These are phyloP conservation scores for Andrena cerasifolii DNA, from an alignment of 1,140 invertebrate species.

Conservation along the genomic window DNA sequence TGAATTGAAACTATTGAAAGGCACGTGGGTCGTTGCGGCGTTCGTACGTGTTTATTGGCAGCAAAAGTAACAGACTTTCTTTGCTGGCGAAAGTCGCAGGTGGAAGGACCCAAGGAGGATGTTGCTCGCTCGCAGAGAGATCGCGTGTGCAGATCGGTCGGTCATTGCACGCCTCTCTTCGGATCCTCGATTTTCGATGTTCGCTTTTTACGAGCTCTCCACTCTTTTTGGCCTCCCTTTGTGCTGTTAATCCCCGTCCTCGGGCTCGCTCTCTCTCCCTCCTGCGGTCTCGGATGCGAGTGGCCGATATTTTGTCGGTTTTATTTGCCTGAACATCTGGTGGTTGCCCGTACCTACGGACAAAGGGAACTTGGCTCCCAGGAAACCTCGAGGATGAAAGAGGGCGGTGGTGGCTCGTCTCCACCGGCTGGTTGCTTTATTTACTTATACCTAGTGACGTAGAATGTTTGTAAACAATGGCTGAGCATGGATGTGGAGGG, in stretches of 20 bases:
- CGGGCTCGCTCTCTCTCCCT: slow-evolving; percentile 30
- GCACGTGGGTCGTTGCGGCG: too few relatives aligned
- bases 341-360: slow-evolving; percentile 66
- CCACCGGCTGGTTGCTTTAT: slow-evolving; percentile 32
- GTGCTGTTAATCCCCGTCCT: slow-evolving; percentile 69
- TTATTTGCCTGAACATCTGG: slow-evolving; percentile 78
- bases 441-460: slow-evolving; percentile 63
- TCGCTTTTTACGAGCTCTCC: slow-evolving; percentile 47
- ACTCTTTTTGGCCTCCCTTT: slow-evolving; percentile 66
- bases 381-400: slow-evolving; percentile 63
- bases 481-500: slow-evolving; percentile 1
- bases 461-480: slow-evolving; percentile 69
- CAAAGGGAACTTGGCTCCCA: slow-evolving; percentile 70
- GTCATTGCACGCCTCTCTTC: slow-evolving; percentile 76
- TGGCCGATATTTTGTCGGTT: slow-evolving; percentile 68
- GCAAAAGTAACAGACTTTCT: slow-evolving; percentile 4
- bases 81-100: slow-evolving; percentile 20
- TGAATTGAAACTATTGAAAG: too few relatives aligned
- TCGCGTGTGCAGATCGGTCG: slow-evolving; percentile 69
- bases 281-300: slow-evolving; percentile 30
- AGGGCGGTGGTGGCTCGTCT: slow-evolving; percentile 41
- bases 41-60: not conserved
- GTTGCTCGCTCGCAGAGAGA: slow-evolving; percentile 28
- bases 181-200: slow-evolving; percentile 68
- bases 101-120: not conserved